A percentile compares a stretch with the other conserved stretches of the same genome.
phyloP scores from a whole-genome alignment of 2,113 vertebrate genomes.

The Propithecus coquereli region DNA sequence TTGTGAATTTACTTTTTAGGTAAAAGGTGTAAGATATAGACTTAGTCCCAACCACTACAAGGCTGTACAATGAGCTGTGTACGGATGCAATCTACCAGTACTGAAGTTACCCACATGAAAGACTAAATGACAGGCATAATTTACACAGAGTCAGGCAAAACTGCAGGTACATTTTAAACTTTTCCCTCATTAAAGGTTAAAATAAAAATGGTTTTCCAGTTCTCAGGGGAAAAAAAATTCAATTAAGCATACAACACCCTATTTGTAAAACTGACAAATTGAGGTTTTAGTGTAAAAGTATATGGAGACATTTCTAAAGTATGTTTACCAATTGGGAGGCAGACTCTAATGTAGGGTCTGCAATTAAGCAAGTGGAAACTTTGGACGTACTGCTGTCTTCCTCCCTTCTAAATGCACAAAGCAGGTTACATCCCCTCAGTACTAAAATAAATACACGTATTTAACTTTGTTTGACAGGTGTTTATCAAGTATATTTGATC shows the following conservation, averaged over 20 bases:
- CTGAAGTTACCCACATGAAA: neutral
- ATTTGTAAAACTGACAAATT: constrained; percentile 2
- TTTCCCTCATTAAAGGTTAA: neutral
- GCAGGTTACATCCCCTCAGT: neutral
- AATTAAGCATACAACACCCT: neutral
- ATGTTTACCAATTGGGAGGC: neutral
- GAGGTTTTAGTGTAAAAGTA: neutral
- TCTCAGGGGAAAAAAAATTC: neutral
- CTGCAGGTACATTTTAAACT: neutral
- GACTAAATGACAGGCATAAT: neutral
- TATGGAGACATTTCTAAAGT: neutral
- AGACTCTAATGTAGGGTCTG: neutral
- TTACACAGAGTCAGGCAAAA: neutral
- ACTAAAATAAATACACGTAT: neutral
- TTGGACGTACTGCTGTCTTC: accelerated
- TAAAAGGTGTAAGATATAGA: neutral
- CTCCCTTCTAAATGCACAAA: too few species aligned
- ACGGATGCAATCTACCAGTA: neutral
- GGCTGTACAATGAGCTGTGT: too few species aligned
- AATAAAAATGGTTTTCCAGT: neutral
- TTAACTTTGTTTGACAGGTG: neutral
- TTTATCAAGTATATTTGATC: neutral
- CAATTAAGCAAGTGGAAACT: neutral
- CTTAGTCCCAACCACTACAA: neutral
- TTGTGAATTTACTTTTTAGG: constrained; percentile 6